phyloP scores from a whole-genome alignment of 2,797 vertebrate species.

The Anguilla marmorata region DNA sequence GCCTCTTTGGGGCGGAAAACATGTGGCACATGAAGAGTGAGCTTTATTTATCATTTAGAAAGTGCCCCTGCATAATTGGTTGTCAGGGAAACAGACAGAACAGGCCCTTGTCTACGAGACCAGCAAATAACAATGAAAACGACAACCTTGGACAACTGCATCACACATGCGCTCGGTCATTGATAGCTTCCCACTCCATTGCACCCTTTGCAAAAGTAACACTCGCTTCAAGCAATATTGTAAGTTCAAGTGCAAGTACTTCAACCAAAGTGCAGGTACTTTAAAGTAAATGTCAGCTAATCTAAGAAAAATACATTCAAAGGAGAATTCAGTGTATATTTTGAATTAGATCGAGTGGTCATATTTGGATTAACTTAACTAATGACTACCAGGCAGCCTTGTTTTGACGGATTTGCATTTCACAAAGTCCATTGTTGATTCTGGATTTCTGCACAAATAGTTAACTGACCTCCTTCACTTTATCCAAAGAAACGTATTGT shows the following conservation, averaged over 20 bases:
- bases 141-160: conserved; percentile 23
- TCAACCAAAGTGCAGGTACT: neutral
- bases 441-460: neutral
- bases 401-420: neutral
- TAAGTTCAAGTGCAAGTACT: neutral
- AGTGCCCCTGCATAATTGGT: conserved; percentile 52
- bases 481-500: neutral
- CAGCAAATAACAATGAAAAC: neutral
- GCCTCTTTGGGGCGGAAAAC: conserved; percentile 35
- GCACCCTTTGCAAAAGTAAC: neutral
- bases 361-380: neutral
- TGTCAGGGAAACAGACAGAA: conserved; percentile 53
- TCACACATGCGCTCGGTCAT: neutral
- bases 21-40: conserved; percentile 31
- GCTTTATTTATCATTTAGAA: conserved; percentile 44
- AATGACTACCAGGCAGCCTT: neutral
- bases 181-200: neutral
- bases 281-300: neutral
- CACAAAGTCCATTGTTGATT: neutral
- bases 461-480: neutral
- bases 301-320: neutral
- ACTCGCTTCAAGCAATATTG: neutral
- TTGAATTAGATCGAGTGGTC: neutral
- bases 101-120: neutral
- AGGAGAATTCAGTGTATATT: neutral